These are phyloP conservation scores for Gulo gulo DNA, from an alignment of 2,113 vertebrate genomes.

Conservation along the genomic window DNA sequence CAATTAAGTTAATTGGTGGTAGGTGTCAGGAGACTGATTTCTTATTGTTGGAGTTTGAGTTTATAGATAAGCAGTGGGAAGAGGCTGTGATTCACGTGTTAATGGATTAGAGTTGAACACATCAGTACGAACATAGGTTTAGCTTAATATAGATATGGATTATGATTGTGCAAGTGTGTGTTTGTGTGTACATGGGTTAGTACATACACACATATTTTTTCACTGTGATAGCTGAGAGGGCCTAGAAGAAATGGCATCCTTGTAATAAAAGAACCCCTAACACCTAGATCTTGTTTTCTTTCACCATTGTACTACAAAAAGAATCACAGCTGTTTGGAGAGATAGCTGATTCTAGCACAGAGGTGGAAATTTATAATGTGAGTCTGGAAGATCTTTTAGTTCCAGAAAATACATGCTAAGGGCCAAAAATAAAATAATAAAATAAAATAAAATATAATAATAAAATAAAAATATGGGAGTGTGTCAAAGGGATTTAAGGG, in stretches of 20 bases:
- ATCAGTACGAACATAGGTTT: background rate
- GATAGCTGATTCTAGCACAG: background rate
- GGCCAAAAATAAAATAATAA: background rate
- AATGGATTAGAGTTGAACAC: background rate
- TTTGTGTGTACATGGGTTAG: background rate
- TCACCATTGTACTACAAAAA: background rate
- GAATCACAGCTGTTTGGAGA: background rate
- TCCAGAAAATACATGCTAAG: background rate
- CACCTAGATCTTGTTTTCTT: background rate
- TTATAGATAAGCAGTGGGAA: background rate
- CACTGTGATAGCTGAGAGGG: background rate
- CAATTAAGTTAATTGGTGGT: background rate
- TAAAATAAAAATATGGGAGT: background rate
- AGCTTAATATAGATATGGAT: background rate
- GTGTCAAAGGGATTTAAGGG: background rate
- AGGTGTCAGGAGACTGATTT: background rate
- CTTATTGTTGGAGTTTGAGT: background rate
- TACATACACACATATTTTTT: background rate
- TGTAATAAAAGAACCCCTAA: background rate
- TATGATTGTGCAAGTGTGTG: background rate
- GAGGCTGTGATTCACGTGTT: background rate
- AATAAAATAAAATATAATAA: background rate
- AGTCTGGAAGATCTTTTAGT: background rate
- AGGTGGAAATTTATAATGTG: background rate
- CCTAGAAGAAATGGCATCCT: background rate